These are phyloP conservation scores for Sarcophaga bullata DNA, from an alignment of 1,140 invertebrate species.

Conservation along the genomic window DNA sequence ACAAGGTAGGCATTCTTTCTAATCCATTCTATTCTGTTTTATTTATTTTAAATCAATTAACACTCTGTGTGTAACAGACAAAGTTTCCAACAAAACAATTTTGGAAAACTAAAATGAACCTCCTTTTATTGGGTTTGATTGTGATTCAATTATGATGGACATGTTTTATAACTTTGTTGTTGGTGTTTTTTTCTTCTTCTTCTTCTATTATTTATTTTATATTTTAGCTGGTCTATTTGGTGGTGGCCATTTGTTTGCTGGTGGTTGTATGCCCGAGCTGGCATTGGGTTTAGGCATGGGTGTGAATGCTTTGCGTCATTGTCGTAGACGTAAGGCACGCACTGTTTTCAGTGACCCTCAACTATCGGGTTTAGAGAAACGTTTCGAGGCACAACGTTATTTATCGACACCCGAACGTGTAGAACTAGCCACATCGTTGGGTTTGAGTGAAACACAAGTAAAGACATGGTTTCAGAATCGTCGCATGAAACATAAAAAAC, in stretches of 20 bases:
- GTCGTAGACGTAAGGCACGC: slow-evolving; percentile 89
- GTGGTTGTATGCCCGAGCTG: slow-evolving; percentile 66
- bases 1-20: slow-evolving; percentile 69
- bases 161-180: too few relatives aligned
- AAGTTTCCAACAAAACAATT: not conserved
- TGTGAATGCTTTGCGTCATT: slow-evolving; percentile 84
- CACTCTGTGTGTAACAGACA: not conserved
- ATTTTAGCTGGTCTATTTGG: slow-evolving; percentile 60
- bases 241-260: slow-evolving; percentile 59
- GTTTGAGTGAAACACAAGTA: slow-evolving; percentile 96
- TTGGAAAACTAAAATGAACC: too few relatives aligned
- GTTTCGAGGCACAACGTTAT: slow-evolving; percentile 96
- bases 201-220: slow-evolving; percentile 24
- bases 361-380: slow-evolving; percentile 91
- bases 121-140: too few relatives aligned
- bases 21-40: slow-evolving; percentile 45
- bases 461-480: slow-evolving; percentile 99
- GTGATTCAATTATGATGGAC: too few relatives aligned
- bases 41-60: slow-evolving; percentile 8
- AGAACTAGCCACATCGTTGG: slow-evolving; percentile 90
- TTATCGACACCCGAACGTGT: slow-evolving; percentile 96
- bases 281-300: slow-evolving; percentile 70
- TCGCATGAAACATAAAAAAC: slow-evolving; percentile 98
- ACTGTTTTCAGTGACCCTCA: slow-evolving; percentile 99
- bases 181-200: not conserved